phyloP scores from a whole-genome alignment of 2,113 vertebrate genomes.

The Strigops habroptila region DNA sequence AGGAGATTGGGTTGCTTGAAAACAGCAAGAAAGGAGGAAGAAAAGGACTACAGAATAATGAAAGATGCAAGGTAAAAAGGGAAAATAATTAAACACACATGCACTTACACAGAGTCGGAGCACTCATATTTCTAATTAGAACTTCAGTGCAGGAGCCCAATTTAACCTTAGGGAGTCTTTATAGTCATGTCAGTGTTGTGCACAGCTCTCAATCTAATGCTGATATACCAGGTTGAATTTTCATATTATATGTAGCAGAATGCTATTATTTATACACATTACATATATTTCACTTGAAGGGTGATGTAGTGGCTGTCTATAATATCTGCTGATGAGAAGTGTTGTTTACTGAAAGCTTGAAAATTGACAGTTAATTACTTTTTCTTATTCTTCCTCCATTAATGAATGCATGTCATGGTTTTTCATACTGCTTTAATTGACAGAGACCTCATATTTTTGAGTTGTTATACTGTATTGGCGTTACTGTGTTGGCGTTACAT shows the following conservation, averaged over 20 bases:
- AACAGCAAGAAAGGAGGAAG: slow-evolving; percentile 77
- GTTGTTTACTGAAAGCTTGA: slow-evolving; percentile 36
- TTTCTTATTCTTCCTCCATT: slow-evolving; percentile 31
- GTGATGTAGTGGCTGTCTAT: slow-evolving; percentile 23
- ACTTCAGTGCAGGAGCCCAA: slow-evolving; percentile 76
- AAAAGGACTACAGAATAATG: slow-evolving; percentile 68
- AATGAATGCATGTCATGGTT: neutral
- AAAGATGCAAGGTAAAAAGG: slow-evolving; percentile 70
- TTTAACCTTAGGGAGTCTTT: slow-evolving; percentile 82
- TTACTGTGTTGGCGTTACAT: neutral
- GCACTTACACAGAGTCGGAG: slow-evolving; percentile 70
- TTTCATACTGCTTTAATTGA: neutral
- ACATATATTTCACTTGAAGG: slow-evolving; percentile 53
- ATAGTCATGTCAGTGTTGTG: slow-evolving; percentile 70
- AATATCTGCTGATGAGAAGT: slow-evolving; percentile 25
- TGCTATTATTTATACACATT: slow-evolving; percentile 38
- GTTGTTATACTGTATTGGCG: neutral
- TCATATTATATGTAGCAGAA: slow-evolving; percentile 52
- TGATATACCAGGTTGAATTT: slow-evolving; percentile 64
- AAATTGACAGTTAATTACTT: slow-evolving; percentile 29
- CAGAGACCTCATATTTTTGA: neutral
- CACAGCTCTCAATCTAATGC: slow-evolving; percentile 66
- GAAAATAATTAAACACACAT: slow-evolving; percentile 78
- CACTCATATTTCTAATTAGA: slow-evolving; percentile 80
- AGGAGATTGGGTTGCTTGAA: slow-evolving; percentile 71